phyloP scores from a whole-genome alignment of 1,140 invertebrate species.

The Drosophila hydei region DNA sequence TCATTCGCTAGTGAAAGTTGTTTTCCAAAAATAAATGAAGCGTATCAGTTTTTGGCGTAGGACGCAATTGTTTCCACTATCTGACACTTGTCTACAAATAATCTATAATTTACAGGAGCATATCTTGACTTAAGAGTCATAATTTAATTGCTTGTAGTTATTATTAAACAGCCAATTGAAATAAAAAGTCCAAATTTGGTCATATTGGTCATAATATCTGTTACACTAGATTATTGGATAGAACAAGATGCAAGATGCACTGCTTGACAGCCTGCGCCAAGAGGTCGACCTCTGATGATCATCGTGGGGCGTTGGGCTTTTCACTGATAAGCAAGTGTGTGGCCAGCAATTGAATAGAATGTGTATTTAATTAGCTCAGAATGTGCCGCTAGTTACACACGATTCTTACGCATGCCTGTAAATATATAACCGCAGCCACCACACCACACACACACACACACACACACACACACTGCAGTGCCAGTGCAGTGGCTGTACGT shows the following conservation, averaged over 20 bases:
- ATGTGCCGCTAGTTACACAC: constrained; percentile 65
- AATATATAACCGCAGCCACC: constrained; percentile 2
- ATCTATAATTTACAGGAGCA: background rate
- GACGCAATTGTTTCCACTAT: background rate
- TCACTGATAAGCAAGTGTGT: constrained; percentile 55
- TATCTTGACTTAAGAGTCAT: background rate
- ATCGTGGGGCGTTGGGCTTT: constrained; percentile 14
- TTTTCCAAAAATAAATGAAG: background rate
- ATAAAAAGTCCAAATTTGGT: too few relatives aligned
- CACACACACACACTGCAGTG: constrained; percentile 15
- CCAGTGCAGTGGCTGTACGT: constrained; percentile 15
- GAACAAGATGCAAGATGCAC: too few relatives aligned
- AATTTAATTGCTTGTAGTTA: background rate
- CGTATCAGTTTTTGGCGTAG: constrained; percentile 7
- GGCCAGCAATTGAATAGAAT: constrained; percentile 46
- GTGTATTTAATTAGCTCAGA: constrained; percentile 61
- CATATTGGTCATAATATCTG: too few relatives aligned
- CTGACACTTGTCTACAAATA: background rate
- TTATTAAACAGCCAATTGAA: too few relatives aligned
- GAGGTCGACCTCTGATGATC: constrained; percentile 60
- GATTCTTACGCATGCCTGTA: constrained; percentile 35
- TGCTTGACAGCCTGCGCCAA: too few relatives aligned
- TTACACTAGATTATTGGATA: too few relatives aligned
- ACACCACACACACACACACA: constrained; percentile 21
- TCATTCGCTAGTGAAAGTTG: constrained; percentile 75